Evolutionary conservation across 2,113 vertebrate genomes (phyloP).

Genomic region (Eonycteris spelaea): DNA sequence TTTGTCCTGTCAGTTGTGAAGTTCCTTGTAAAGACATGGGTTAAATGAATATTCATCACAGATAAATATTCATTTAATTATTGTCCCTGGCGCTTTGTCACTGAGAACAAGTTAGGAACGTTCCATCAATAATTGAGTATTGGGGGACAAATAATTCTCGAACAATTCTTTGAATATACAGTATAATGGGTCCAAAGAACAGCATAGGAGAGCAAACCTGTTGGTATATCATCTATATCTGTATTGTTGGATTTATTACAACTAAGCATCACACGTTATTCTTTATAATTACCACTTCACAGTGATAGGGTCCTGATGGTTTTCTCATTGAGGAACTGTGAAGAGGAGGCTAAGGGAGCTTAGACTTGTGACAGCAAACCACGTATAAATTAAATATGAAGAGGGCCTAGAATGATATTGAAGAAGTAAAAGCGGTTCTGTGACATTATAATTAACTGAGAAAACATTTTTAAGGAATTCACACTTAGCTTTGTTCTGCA

Average conservation of each 20-base stretch:
- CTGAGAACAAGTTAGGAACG: not conserved
- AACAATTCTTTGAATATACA: not conserved
- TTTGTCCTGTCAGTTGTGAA: constrained; percentile 3
- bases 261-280: not conserved
- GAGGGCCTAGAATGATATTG: not conserved
- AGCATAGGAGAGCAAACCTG: not conserved
- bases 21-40: not conserved
- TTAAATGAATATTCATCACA: constrained; percentile 6
- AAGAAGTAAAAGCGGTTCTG: not conserved
- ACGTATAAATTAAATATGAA: not conserved
- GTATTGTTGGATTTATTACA: not conserved
- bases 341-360: not conserved
- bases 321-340: not conserved
- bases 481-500: not conserved
- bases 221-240: not conserved
- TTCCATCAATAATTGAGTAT: not conserved
- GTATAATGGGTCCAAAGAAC: not conserved
- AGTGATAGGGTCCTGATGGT: not conserved
- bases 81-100: constrained; percentile 5
- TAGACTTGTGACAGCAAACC: not conserved
- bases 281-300: not conserved
- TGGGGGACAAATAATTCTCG: not conserved
- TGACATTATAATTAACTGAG: not conserved
- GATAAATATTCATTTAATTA: constrained; percentile 30
- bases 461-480: not conserved